These are phyloP conservation scores for Siderastrea radians DNA, from an alignment of 92 coral and sea anemone genomes.

Conservation along the genomic window DNA sequence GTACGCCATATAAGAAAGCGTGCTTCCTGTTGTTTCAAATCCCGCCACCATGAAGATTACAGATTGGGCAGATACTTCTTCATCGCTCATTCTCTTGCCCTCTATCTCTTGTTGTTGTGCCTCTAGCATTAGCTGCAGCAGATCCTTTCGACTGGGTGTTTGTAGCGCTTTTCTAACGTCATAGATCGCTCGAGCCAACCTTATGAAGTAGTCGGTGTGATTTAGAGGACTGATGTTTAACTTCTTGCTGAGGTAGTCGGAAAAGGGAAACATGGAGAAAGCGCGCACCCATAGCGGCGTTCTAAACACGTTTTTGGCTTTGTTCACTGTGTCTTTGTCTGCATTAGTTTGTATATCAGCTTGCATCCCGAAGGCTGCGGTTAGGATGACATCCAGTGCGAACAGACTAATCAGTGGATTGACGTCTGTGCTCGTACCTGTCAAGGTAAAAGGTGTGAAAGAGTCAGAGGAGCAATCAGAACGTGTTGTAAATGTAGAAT, in stretches of 20 bases:
- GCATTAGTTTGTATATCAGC: slow-evolving; percentile 50
- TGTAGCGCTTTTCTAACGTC: slow-evolving; percentile 49
- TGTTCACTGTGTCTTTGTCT: slow-evolving; percentile 1
- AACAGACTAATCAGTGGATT: slow-evolving; percentile 44
- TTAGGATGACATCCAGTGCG: slow-evolving; percentile 62
- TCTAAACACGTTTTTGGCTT: not conserved
- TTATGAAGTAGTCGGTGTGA: slow-evolving; percentile 48
- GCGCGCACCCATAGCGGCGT: slow-evolving; percentile 54
- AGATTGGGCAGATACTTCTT: slow-evolving; percentile 77
- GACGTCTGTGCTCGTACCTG: slow-evolving; percentile 55
- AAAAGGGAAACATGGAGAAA: slow-evolving; percentile 63
- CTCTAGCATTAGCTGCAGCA: slow-evolving; percentile 74
- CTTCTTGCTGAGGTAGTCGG: slow-evolving; percentile 43
- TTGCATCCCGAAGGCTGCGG: slow-evolving; percentile 57
- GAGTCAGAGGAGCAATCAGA: too few species aligned
- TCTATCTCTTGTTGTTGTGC: slow-evolving; percentile 55
- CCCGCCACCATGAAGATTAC: slow-evolving; percentile 72
- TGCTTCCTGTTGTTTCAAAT: slow-evolving; percentile 72
- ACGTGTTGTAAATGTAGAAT: too few species aligned
- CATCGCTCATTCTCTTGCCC: slow-evolving; percentile 55
- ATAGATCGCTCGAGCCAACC: slow-evolving; percentile 59
- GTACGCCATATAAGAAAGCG: slow-evolving; percentile 64
- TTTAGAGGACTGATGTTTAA: slow-evolving; percentile 16
- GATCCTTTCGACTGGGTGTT: slow-evolving; percentile 59
- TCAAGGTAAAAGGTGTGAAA: not conserved